Evolutionary conservation across 2,888 invertebrate species (phyloP).

Genomic region (Diarsia brunnea): DNA sequence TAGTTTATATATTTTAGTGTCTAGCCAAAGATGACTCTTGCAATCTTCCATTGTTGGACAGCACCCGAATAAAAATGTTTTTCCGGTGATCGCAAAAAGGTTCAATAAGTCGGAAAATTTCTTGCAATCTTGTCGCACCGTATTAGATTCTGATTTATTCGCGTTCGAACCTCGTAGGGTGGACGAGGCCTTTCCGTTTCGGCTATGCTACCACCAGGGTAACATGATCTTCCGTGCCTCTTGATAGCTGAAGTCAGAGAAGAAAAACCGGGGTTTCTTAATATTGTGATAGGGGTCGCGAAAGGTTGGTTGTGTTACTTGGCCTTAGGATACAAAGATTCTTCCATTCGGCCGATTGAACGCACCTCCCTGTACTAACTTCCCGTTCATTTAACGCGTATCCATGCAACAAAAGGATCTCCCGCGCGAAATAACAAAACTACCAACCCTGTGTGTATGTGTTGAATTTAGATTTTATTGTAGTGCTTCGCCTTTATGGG

Average conservation of each 20-base stretch:
- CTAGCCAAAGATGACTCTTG: slow-evolving; percentile 43
- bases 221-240: slow-evolving; percentile 73
- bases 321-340: slow-evolving; percentile 89
- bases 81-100: slow-evolving; percentile 73
- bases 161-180: slow-evolving; percentile 81
- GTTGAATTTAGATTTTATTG: slow-evolving; percentile 75
- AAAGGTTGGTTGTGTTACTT: slow-evolving; percentile 79
- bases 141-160: slow-evolving; percentile 90
- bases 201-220: slow-evolving; percentile 73
- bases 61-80: slow-evolving; percentile 44
- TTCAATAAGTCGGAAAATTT: slow-evolving; percentile 87
- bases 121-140: slow-evolving; percentile 85
- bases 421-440: slow-evolving; percentile 90
- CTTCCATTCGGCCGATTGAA: slow-evolving; percentile 88
- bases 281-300: slow-evolving; percentile 77
- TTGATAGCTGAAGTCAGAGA: slow-evolving; percentile 46
- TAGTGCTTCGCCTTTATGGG: slow-evolving; percentile 34
- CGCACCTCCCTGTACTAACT: slow-evolving; percentile 88
- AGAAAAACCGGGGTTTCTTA: slow-evolving; percentile 60
- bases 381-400: slow-evolving; percentile 90
- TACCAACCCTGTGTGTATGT: slow-evolving; percentile 82
- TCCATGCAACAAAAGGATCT: slow-evolving; percentile 89
- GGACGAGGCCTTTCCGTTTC: slow-evolving; percentile 82
- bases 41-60: slow-evolving; percentile 17
- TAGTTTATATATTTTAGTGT: slow-evolving; percentile 16